Conservation (phyloP, 2,888 invertebrate genomes). For the Hypsopygia costalis region DNA sequence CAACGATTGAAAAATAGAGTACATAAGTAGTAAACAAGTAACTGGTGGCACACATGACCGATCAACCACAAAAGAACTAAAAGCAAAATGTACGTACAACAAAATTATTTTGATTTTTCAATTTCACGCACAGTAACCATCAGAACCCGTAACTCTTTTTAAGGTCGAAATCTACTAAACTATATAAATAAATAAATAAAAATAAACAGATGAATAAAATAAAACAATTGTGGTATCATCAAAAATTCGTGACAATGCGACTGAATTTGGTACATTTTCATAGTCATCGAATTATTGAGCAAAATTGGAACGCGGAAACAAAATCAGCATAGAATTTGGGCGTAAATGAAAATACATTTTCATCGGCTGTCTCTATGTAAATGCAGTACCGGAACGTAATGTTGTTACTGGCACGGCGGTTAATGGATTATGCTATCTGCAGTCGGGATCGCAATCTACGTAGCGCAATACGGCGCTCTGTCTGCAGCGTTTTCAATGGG, state of each 20-base stretch:
- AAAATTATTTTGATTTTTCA: conserved; percentile 36
- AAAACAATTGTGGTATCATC: background rate
- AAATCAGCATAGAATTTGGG: conserved; percentile 51
- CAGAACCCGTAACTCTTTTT: too few relatives aligned
- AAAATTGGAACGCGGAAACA: conserved; percentile 21
- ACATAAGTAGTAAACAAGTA: conserved; percentile 5
- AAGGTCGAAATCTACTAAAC: conserved; percentile 13
- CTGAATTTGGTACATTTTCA: background rate
- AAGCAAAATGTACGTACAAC: conserved; percentile 31
- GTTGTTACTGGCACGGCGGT: conserved; percentile 48
- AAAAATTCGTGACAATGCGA: background rate
- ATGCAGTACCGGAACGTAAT: conserved; percentile 55
- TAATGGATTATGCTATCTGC: conserved; percentile 53
- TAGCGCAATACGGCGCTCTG: conserved; percentile 17
- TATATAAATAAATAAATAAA: background rate
- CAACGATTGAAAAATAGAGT: conserved; percentile 21
- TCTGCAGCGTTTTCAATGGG: conserved; percentile 32
- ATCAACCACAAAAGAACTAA: conserved; percentile 41
- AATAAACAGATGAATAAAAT: background rate
- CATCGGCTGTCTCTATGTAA: conserved; percentile 55
- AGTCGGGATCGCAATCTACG: conserved; percentile 32
- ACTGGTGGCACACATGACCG: conserved; percentile 33
- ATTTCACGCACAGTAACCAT: conserved; percentile 41
- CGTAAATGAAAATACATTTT: conserved; percentile 53
- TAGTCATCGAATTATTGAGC: conserved; percentile 8